phyloP scores from a whole-genome alignment of 2,888 invertebrate species.

The Cyrtodaria siliqua region DNA sequence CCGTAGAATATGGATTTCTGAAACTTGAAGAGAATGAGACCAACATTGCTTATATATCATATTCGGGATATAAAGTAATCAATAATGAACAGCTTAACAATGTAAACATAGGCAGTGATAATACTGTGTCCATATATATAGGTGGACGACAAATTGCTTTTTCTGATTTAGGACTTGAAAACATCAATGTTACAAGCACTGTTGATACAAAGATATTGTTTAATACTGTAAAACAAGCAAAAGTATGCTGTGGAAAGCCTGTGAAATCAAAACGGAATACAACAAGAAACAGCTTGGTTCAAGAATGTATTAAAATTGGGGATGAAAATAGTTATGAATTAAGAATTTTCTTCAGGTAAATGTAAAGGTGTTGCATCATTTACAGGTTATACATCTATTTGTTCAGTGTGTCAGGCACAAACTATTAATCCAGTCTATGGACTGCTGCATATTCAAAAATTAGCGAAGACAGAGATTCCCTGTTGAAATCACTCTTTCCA shows the following conservation, averaged over 20 bases:
- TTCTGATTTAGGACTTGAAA: too few relatives aligned
- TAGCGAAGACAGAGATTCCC: not conserved
- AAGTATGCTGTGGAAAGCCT: slow-evolving; percentile 10
- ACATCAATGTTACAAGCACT: slow-evolving; percentile 2
- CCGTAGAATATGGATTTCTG: slow-evolving; percentile 3
- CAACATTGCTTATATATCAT: not conserved
- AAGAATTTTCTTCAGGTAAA: slow-evolving; percentile 10
- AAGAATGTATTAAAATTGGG: slow-evolving; percentile 15
- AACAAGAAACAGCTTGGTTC: slow-evolving; percentile 20
- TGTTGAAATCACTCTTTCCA: slow-evolving; percentile 24
- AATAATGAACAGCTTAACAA: slow-evolving; percentile 7
- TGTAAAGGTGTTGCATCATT: slow-evolving; percentile 10
- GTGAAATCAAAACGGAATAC: slow-evolving; percentile 5
- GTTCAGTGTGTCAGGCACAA: slow-evolving; percentile 8
- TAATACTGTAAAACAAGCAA: slow-evolving; percentile 18
- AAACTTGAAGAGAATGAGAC: not conserved
- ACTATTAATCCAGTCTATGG: not conserved
- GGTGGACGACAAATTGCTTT: too few relatives aligned
- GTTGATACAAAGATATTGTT: slow-evolving; percentile 2
- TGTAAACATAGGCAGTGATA: not conserved
- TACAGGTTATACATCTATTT: not conserved
- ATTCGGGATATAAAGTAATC: slow-evolving; percentile 6
- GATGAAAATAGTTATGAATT: slow-evolving; percentile 15
- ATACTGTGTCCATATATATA: too few relatives aligned
- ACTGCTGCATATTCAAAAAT: too few relatives aligned